phyloP scores from a whole-genome alignment of 2,888 invertebrate species.

The Drosophila barbarae region DNA sequence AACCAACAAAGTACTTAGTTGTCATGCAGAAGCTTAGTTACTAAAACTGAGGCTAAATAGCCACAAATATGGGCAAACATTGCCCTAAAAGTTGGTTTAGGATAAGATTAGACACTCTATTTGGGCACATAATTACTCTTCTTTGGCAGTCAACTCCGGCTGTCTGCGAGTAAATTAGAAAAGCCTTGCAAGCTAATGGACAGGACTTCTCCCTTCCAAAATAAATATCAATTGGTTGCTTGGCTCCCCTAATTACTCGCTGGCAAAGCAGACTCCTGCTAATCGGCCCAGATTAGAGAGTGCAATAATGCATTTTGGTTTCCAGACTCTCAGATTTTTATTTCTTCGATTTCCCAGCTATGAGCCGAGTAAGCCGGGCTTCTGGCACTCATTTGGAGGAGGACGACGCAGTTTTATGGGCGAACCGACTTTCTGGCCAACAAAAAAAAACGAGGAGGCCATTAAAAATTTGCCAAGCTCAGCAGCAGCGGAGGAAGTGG shows the following conservation, averaged over 20 bases:
- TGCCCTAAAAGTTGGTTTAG: not conserved
- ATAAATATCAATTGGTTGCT: conserved; percentile 37
- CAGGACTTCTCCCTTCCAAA: conserved; percentile 11
- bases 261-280: conserved; percentile 3
- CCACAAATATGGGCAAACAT: not conserved
- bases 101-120: conserved; percentile 8
- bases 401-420: conserved; percentile 6
- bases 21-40: not conserved
- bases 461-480: conserved; percentile 43
- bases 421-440: conserved; percentile 13
- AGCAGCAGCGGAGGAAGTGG: conserved; percentile 21
- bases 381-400: conserved; percentile 17
- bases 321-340: conserved; percentile 11
- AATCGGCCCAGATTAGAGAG: conserved; percentile 17
- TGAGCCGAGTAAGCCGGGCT: conserved; percentile 12
- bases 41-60: not conserved
- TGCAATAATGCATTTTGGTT: conserved; percentile 35
- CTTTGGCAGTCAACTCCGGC: conserved; percentile 5
- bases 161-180: conserved; percentile 13
- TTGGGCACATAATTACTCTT: conserved; percentile 16
- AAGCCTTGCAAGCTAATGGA: conserved; percentile 8
- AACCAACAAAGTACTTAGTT: not conserved
- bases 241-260: conserved; percentile 29
- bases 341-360: conserved; percentile 26
- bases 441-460: conserved; percentile 29